A percentile compares a stretch with the other conserved stretches of the same genome.
Evolutionary conservation across 2,888 invertebrate genomes (phyloP).

Genomic region (Megaustenia siamemsis): DNA sequence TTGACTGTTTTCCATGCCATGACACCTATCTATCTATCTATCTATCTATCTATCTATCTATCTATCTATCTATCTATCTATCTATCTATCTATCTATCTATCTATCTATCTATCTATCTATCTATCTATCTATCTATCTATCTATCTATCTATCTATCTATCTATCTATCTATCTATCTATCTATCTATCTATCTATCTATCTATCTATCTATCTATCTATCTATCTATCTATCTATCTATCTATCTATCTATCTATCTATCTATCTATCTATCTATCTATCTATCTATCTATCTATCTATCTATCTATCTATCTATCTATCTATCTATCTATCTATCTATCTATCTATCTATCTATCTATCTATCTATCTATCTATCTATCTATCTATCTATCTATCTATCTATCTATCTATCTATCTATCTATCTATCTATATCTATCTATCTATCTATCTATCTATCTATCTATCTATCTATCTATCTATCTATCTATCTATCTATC

Average conservation of each 20-base stretch:
- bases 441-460: too few species aligned
- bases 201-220: neutral
- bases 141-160: constrained; percentile 1
- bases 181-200: neutral
- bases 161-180: constrained; percentile 1
- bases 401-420: neutral
- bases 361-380: too few species aligned
- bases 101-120: neutral
- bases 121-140: constrained; percentile 1
- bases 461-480: too few species aligned
- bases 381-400: neutral
- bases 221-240: neutral
- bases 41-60: neutral
- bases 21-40: neutral
- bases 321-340: neutral
- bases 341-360: too few species aligned
- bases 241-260: neutral
- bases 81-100: neutral
- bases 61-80: neutral
- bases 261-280: neutral
- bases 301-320: neutral
- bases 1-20: too few species aligned
- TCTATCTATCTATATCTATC: too few species aligned
- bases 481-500: too few species aligned
- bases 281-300: neutral